Conservation (phyloP, 1,140 invertebrate species). For the Drosophila truncata region DNA sequence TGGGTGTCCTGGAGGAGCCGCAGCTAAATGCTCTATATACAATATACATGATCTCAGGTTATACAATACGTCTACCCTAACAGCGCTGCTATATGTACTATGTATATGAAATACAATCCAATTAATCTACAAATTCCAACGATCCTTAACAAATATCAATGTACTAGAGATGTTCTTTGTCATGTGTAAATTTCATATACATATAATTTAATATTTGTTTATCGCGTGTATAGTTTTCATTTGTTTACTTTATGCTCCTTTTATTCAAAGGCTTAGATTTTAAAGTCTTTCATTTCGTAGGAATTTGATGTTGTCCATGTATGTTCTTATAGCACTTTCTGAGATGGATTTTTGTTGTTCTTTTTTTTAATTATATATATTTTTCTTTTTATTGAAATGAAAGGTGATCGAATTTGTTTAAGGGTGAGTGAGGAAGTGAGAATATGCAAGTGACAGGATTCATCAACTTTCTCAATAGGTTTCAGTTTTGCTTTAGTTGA, state of each 20-base stretch:
- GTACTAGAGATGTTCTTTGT: slow-evolving; percentile 67
- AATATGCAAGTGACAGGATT: slow-evolving; percentile 39
- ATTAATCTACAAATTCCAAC: slow-evolving; percentile 83
- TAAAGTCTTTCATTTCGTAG: slow-evolving; percentile 85
- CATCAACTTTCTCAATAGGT: slow-evolving; percentile 28
- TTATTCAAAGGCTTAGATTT: slow-evolving; percentile 80
- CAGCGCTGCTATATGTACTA: slow-evolving; percentile 62
- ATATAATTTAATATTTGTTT: slow-evolving; percentile 48
- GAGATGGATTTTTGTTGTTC: slow-evolving; percentile 27
- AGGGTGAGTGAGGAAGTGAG: slow-evolving; percentile 21
- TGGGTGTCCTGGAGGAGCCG: slow-evolving; percentile 21
- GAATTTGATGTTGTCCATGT: slow-evolving; percentile 83
- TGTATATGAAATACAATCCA: slow-evolving; percentile 66
- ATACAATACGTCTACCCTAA: slow-evolving; percentile 73
- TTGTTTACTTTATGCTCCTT: slow-evolving; percentile 46
- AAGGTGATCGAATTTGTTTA: slow-evolving; percentile 20
- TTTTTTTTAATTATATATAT: slow-evolving; percentile 5
- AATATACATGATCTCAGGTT: slow-evolving; percentile 70
- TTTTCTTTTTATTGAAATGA: slow-evolving; percentile 15
- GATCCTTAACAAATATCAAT: slow-evolving; percentile 76
- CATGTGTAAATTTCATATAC: slow-evolving; percentile 62
- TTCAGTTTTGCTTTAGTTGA: slow-evolving; percentile 48
- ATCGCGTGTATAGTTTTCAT: slow-evolving; percentile 62
- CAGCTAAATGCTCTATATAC: slow-evolving; percentile 74
- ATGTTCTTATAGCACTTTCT: slow-evolving; percentile 52